phyloP scores from a whole-genome alignment of 2,888 invertebrate species.

The Steinernema hermaphroditum region DNA sequence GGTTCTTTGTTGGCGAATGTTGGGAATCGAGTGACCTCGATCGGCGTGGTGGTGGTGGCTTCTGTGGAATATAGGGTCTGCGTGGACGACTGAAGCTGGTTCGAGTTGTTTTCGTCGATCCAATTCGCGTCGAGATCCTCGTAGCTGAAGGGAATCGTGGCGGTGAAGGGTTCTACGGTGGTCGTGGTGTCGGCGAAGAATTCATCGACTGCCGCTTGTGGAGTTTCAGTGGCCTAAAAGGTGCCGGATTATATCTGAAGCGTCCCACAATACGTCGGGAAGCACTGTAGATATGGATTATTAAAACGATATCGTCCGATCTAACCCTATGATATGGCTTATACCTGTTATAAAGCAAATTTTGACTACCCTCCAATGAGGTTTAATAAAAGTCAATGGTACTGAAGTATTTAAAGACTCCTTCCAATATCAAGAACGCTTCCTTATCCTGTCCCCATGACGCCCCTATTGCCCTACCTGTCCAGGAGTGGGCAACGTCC shows the following conservation, averaged over 20 bases:
- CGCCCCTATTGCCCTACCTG: not conserved
- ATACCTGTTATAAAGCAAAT: too few species aligned
- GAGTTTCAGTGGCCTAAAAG: too few species aligned
- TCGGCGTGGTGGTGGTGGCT: not conserved
- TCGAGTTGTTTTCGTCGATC: conserved; percentile 27
- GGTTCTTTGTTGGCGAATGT: not conserved
- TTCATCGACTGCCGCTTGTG: not conserved
- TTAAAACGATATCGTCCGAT: too few species aligned
- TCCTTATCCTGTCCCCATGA: too few species aligned
- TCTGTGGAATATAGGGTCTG: not conserved
- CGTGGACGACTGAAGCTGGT: not conserved
- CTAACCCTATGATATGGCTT: too few species aligned
- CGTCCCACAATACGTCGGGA: too few species aligned
- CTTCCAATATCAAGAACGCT: too few species aligned
- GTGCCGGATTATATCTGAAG: too few species aligned
- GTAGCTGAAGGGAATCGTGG: conserved; percentile 20
- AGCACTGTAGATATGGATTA: too few species aligned
- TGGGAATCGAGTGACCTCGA: conserved; percentile 7
- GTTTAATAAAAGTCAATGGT: too few species aligned
- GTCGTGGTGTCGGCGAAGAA: not conserved
- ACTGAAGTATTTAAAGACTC: too few species aligned
- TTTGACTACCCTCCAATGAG: too few species aligned
- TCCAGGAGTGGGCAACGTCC: not conserved
- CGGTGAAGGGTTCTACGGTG: conserved; percentile 21
- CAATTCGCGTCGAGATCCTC: conserved; percentile 24